These are phyloP conservation scores for Homarus americanus DNA, from an alignment of 1,140 invertebrate genomes.

Conservation along the genomic window DNA sequence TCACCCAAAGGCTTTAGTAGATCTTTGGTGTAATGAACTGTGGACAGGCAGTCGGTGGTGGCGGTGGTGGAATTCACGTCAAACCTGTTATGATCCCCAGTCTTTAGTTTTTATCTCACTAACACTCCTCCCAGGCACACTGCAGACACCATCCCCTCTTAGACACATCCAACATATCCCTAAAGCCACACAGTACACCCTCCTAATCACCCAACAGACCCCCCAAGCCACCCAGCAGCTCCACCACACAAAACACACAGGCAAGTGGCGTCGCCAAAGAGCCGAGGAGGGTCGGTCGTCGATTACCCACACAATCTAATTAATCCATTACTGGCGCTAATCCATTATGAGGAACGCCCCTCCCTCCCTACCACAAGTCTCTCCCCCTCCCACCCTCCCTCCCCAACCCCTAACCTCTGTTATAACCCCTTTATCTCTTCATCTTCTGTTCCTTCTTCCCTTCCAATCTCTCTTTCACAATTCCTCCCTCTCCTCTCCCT, in stretches of 20 bases:
- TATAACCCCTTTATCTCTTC: background rate
- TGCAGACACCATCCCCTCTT: too few relatives aligned
- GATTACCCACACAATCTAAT: constrained; percentile 70
- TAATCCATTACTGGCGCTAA: constrained; percentile 68
- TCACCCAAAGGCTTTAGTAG: too few relatives aligned
- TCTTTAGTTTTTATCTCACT: too few relatives aligned
- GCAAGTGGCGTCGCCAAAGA: background rate
- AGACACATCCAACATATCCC: too few relatives aligned
- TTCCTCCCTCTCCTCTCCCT: background rate
- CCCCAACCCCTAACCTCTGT: background rate
- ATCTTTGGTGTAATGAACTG: too few relatives aligned
- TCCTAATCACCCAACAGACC: background rate
- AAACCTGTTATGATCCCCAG: too few relatives aligned
- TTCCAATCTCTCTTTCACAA: background rate
- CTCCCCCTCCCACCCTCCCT: constrained; percentile 4
- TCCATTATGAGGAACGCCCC: constrained; percentile 60
- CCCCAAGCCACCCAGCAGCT: background rate
- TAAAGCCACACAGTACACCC: too few relatives aligned
- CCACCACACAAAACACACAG: constrained; percentile 22
- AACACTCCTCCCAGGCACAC: too few relatives aligned
- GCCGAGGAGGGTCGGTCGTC: constrained; percentile 28
- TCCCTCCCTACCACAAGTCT: constrained; percentile 6
- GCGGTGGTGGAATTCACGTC: too few relatives aligned
- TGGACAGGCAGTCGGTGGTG: too few relatives aligned
- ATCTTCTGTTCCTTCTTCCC: background rate